Evolutionary conservation across 2,797 vertebrate genomes (phyloP).

Genomic region (Smutsia temminckii): DNA sequence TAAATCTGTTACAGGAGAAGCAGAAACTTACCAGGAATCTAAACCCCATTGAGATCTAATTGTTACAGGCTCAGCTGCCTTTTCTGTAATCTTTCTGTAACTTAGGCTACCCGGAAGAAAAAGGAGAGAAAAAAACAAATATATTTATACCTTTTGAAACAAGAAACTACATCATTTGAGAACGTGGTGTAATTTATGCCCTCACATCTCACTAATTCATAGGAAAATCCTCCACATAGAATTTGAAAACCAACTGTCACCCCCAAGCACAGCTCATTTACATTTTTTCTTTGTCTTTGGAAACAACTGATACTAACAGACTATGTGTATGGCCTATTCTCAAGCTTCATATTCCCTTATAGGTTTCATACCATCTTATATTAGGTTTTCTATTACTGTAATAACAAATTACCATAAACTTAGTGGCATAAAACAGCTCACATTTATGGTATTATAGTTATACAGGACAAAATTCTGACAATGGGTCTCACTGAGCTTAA

Average conservation of each 20-base stretch:
- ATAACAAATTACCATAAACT: not conserved
- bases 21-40: not conserved
- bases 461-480: not conserved
- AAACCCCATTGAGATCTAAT: not conserved
- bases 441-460: not conserved
- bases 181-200: not conserved
- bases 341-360: not conserved
- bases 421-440: not conserved
- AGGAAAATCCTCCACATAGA: not conserved
- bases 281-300: not conserved
- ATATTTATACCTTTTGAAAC: not conserved
- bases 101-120: slow-evolving; percentile 4
- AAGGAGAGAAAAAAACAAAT: not conserved
- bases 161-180: not conserved
- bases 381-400: not conserved
- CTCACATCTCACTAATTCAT: not conserved
- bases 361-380: not conserved
- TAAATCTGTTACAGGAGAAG: not conserved
- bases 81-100: not conserved
- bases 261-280: not conserved
- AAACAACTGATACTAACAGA: not conserved
- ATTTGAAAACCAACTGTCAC: not conserved
- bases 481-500: not conserved
- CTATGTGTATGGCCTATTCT: not conserved
- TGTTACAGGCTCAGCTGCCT: not conserved